A percentile compares a stretch with the other conserved stretches of the same genome.
These are phyloP conservation scores for Mastomys coucha DNA, from an alignment of 2,113 vertebrate species.

Conservation along the genomic window DNA sequence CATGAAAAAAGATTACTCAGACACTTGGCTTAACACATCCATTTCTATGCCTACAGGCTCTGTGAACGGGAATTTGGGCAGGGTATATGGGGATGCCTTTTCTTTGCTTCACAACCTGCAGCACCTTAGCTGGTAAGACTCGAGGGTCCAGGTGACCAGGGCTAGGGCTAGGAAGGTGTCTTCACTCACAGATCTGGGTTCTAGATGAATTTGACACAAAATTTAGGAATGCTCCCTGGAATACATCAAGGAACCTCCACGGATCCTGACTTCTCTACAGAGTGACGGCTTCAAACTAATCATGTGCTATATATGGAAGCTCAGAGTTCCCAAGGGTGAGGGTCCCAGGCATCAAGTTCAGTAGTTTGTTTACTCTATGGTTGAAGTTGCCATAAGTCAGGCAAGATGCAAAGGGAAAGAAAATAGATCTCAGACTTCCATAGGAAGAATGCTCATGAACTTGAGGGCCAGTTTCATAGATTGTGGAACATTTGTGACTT, in stretches of 20 bases:
- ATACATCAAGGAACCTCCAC: rapidly evolving
- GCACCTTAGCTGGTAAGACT: neutral
- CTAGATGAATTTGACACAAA: neutral
- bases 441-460: neutral
- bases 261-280: neutral
- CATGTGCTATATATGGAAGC: rapidly evolving
- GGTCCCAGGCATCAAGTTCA: neutral
- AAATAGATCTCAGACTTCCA: neutral
- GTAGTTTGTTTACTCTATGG: neutral
- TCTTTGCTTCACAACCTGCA: neutral
- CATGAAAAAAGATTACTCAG: neutral
- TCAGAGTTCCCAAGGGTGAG: neutral
- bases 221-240: neutral
- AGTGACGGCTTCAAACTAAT: neutral
- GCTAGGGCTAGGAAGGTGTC: neutral
- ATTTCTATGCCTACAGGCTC: neutral
- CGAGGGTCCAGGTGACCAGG: neutral
- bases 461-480: neutral
- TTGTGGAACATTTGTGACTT: neutral
- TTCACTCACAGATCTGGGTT: neutral
- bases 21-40: neutral
- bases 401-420: neutral
- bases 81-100: rapidly evolving
- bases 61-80: neutral
- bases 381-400: neutral